Evolutionary conservation across 1,140 invertebrate species (phyloP).

Genomic region (Drosophila serrata): DNA sequence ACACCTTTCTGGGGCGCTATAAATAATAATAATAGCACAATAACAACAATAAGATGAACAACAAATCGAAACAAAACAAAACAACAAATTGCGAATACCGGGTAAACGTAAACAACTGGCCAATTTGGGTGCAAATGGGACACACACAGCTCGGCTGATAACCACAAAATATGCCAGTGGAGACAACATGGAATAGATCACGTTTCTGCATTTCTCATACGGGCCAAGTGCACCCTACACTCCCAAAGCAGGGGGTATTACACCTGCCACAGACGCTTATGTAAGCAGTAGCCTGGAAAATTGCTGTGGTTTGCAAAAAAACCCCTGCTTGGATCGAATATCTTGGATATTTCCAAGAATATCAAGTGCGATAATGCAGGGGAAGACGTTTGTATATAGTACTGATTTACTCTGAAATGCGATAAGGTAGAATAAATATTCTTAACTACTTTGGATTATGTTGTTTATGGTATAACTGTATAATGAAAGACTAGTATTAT

Average conservation of each 20-base stretch:
- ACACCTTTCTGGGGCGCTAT: slow-evolving; percentile 50
- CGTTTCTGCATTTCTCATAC: slow-evolving; percentile 76
- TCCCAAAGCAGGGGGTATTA: background rate
- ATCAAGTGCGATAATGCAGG: background rate
- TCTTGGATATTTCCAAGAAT: slow-evolving; percentile 19
- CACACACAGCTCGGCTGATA: slow-evolving; percentile 61
- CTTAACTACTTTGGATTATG: too few relatives aligned
- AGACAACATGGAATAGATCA: slow-evolving; percentile 76
- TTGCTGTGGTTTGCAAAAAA: slow-evolving; percentile 6
- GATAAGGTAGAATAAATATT: background rate
- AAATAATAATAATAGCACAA: slow-evolving; percentile 44
- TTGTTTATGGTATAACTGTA: background rate
- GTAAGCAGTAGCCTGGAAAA: background rate
- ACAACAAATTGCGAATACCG: slow-evolving; percentile 49
- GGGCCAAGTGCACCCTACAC: slow-evolving; percentile 22
- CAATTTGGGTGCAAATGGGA: slow-evolving; percentile 48
- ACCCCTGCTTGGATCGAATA: slow-evolving; percentile 1
- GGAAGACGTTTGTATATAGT: background rate
- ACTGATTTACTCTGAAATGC: background rate
- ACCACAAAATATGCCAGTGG: slow-evolving; percentile 60
- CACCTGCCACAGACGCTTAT: slow-evolving; percentile 8
- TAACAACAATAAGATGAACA: slow-evolving; percentile 5
- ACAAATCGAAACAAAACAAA: slow-evolving; percentile 35
- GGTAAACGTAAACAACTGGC: slow-evolving; percentile 58
- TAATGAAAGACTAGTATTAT: background rate